Base-by-base conservation (phyloP, 2,113 vertebrate genomes). In the Microtus ochrogaster region DNA sequence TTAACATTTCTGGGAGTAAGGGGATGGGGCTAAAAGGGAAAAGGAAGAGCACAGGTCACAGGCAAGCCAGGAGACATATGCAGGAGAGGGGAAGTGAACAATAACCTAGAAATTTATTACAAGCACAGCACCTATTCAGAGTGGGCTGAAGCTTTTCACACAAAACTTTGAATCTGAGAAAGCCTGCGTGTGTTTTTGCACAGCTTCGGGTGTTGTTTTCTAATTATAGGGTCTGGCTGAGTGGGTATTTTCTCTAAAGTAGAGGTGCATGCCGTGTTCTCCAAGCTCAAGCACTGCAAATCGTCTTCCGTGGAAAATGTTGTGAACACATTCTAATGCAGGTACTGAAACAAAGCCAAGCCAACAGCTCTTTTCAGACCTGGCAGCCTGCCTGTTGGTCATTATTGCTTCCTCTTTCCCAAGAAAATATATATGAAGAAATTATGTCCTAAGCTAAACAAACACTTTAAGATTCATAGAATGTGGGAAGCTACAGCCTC, bases 301-400 rank as follows among this genome's bases (percentile, higher is more conserved):
- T 88, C 79, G 22, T 91, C 63, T 91, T 87, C 74, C 39, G 47
- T 16, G 78, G 91, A 84, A 96, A 95, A 91, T 92, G 13, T 70
- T 86, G 92, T 49, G 83, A 79, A 47, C 79, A 93, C 24, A 91
- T 26, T 92, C 96, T 92, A 96, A 77, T 55, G 33, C n/a, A 89
- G 58, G 7, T 33, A 24, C 24, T 70, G 79, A 92, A 90, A 94
- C 58, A 74, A 93, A 47, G 90, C 74, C 94, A 97, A 87, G 65
- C 9, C 83, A 72, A 33, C 44, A 86, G 41, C 84, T 81, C 83
- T 84, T 88, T 30, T 81, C 83, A 91, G 92, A 84, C 33, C 87
- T 97, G 93, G 74, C 22, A 28, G 19, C 41, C 70, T 74, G 41
- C 63, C 74, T 74, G 16, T n/a, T 36, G 61, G 28, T 36, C 11